A percentile compares a stretch with the other conserved stretches of the same genome.
phyloP scores from a whole-genome alignment of 2,113 vertebrate genomes.

The Callithrix jacchus region DNA sequence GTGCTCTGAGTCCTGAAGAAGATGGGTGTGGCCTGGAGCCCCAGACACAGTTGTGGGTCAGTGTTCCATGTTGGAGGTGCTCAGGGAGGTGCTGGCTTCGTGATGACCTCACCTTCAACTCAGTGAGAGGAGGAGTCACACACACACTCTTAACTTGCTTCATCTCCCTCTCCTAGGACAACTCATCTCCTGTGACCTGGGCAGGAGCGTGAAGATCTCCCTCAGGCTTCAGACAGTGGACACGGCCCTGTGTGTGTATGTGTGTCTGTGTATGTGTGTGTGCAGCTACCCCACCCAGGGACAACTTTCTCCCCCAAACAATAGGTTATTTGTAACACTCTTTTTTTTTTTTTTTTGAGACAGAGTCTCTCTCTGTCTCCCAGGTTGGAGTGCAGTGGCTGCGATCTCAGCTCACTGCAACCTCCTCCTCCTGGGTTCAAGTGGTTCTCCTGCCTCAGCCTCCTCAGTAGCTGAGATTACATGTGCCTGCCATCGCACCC shows the following conservation, averaged over 20 bases:
- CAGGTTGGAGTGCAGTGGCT: too few relatives aligned
- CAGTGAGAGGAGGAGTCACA: not conserved
- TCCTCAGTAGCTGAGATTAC: too few relatives aligned
- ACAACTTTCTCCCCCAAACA: not conserved
- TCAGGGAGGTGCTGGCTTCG: not conserved
- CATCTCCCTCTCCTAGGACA: not conserved
- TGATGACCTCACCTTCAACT: not conserved
- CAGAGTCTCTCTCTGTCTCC: too few relatives aligned
- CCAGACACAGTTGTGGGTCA: not conserved
- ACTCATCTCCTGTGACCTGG: not conserved
- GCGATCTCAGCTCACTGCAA: too few relatives aligned
- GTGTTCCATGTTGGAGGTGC: not conserved
- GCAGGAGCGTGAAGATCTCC: not conserved
- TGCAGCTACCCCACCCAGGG: too few relatives aligned
- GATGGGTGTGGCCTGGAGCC: not conserved
- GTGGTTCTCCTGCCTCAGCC: too few relatives aligned
- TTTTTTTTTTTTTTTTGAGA: too few relatives aligned
- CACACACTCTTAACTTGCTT: too few relatives aligned
- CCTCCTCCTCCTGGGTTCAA: too few relatives aligned
- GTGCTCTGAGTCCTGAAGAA: not conserved
- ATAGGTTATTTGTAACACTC: too few relatives aligned
- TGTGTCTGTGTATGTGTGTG: too few relatives aligned
- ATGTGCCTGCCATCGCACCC: fast-evolving
- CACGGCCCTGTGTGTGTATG: fast-evolving
- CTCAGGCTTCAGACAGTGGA: not conserved